phyloP scores from a whole-genome alignment of 2,113 vertebrate species.

The Sander lucioperca region DNA sequence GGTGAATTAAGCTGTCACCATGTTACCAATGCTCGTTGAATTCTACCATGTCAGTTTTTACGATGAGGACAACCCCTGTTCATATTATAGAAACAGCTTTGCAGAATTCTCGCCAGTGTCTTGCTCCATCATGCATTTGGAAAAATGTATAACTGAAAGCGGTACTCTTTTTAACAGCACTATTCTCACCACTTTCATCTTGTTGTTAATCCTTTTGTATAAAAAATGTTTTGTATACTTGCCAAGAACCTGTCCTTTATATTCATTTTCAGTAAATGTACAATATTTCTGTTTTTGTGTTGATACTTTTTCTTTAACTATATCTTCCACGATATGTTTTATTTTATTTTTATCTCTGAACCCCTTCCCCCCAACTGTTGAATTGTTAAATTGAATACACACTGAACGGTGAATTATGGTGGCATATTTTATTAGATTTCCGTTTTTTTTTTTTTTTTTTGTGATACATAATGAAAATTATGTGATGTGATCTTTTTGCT shows the following conservation, averaged over 20 bases:
- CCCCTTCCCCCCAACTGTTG: conserved; percentile 28
- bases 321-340: conserved; percentile 30
- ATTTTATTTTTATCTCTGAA: conserved; percentile 39
- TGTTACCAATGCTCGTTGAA: conserved; percentile 61
- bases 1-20: conserved; percentile 69
- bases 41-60: conserved; percentile 33
- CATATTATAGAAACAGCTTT: conserved; percentile 67
- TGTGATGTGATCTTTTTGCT: conserved; percentile 27
- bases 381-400: conserved; percentile 59
- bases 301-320: conserved; percentile 40
- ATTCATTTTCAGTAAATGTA: conserved; percentile 64
- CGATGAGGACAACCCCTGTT: conserved; percentile 58
- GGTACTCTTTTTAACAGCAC: conserved; percentile 69
- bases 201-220: conserved; percentile 74
- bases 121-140: conserved; percentile 58
- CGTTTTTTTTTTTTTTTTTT: background rate
- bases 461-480: conserved; percentile 16
- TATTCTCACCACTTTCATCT: conserved; percentile 69
- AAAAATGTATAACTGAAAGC: conserved; percentile 44
- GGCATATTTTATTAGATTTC: conserved; percentile 33
- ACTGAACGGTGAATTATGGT: conserved; percentile 55
- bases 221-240: conserved; percentile 72
- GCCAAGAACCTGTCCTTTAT: conserved; percentile 66
- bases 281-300: conserved; percentile 58
- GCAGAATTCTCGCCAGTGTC: conserved; percentile 85